Percentiles rank a stretch among this genome's conserved stretches.
phyloP scores from a whole-genome alignment of 2,888 invertebrate species.

The Mechanitis messenoides region DNA sequence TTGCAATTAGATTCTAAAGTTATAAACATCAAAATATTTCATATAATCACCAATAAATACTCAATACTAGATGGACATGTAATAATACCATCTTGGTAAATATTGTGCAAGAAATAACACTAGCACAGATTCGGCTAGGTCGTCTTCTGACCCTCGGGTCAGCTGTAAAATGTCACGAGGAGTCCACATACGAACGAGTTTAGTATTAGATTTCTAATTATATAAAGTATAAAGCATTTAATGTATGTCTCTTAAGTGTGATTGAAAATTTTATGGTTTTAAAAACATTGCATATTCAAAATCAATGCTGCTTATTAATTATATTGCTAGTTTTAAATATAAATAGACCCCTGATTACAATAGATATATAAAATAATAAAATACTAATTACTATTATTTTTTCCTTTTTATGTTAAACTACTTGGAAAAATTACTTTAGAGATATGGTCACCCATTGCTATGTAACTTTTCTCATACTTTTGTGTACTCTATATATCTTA shows the following conservation, averaged over 20 bases:
- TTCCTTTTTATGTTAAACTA: too few relatives aligned
- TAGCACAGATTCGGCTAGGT: constrained; percentile 26
- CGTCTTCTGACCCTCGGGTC: constrained; percentile 24
- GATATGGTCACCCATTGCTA: too few relatives aligned
- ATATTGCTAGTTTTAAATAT: too few relatives aligned
- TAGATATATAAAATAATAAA: too few relatives aligned
- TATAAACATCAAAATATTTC: neutral
- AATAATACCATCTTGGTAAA: constrained; percentile 16
- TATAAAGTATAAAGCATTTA: neutral
- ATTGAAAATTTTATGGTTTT: neutral
- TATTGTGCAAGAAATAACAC: constrained; percentile 26
- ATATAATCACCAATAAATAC: neutral
- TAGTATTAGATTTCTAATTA: constrained; percentile 1
- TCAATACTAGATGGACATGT: neutral
- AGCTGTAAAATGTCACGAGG: constrained; percentile 21
- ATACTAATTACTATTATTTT: too few relatives aligned
- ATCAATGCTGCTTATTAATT: too few relatives aligned
- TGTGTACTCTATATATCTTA: too few relatives aligned
- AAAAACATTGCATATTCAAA: too few relatives aligned
- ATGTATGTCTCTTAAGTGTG: neutral
- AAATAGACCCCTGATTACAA: too few relatives aligned
- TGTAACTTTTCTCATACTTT: too few relatives aligned
- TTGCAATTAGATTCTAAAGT: neutral
- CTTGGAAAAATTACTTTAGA: too few relatives aligned
- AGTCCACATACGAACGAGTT: constrained; percentile 20